phyloP scores from a whole-genome alignment of 2,797 vertebrate genomes.

The Artibeus lituratus region DNA sequence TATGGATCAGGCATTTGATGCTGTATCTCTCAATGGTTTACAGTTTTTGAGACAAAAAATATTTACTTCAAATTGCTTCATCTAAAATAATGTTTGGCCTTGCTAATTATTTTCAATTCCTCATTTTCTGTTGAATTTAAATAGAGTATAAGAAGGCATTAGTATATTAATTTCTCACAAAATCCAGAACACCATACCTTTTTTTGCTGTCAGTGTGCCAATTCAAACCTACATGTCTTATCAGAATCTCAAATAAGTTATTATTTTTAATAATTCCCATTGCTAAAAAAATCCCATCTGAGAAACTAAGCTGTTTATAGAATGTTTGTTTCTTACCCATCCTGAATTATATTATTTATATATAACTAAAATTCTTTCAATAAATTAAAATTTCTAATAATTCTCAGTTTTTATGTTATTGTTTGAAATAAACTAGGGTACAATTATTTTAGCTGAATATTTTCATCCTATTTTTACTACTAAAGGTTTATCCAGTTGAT shows the following conservation, averaged over 20 bases:
- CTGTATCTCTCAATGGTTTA: neutral
- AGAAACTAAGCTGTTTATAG: conserved; percentile 27
- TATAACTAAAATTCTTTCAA: neutral
- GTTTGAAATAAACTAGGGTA: neutral
- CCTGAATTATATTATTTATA: conserved; percentile 32
- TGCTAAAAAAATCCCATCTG: conserved; percentile 13
- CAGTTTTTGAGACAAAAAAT: conserved; percentile 19
- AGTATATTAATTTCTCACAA: conserved; percentile 22
- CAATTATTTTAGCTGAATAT: conserved; percentile 52
- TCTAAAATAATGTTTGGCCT: conserved; percentile 9
- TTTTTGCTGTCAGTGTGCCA: neutral
- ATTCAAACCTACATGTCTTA: neutral
- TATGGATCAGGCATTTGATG: neutral
- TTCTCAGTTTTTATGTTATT: neutral
- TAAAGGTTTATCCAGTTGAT: conserved; percentile 18
- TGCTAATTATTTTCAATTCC: neutral
- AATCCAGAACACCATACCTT: neutral
- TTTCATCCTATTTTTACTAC: conserved; percentile 24
- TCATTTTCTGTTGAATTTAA: conserved; percentile 49
- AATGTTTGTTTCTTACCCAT: neutral
- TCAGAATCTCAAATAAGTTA: conserved; percentile 42
- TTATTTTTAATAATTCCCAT: conserved; percentile 52
- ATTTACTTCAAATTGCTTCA: neutral
- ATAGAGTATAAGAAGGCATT: conserved; percentile 19
- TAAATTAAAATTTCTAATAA: conserved; percentile 40